Evolutionary conservation across 2,113 vertebrate genomes (phyloP), one percentile per base, ranked within the genome.

Genomic region (Apodemus speciosus): DNA sequence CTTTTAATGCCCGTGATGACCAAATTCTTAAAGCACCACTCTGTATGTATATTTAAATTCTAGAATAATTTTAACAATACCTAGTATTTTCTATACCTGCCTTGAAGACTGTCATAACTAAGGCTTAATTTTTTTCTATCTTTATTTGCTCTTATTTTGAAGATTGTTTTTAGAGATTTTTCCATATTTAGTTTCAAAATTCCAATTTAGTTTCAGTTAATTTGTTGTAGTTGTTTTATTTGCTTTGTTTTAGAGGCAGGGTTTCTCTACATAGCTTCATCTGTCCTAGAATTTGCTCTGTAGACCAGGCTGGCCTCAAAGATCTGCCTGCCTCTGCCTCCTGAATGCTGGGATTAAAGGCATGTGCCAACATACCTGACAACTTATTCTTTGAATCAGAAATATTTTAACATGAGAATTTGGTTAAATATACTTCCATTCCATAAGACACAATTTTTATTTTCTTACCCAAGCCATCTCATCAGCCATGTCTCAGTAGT

Each of bases 141-240:
- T 32, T 92, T 43, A 83, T 91, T 88, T 62, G 38, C 86, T 96
- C 40, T 77, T 73, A 38, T 62, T 91, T 81, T 85, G 90, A 88
- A 46, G 8, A 15, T 66, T 92, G 38, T 91, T 21, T 64, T 38
- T 51, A 92, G 53, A 16, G 62, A 49, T 89, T 77, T 85, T 58
- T 68, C 18, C 49, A 30, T 53, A 10, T 72, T 77, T 72, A 51
- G 21, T 89, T 96, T 92, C 75, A 76, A 64, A 64, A 30, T 64
- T 64, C 30, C 62, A 30, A 25, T 62, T 62, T n/a, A 81, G 27
- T 68, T 11, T 72, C 30, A 71, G 20, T 77, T 76, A 32, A 51
- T 27, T 51, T 51, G 0, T 40, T 71, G 2, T 38, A 38, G 51
- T 56, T 60, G 3, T 40, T 71, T 21, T 16, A 9, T 71, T 73